Conservation (phyloP, 2,888 invertebrate genomes). For the Alentia gelatinosa region DNA sequence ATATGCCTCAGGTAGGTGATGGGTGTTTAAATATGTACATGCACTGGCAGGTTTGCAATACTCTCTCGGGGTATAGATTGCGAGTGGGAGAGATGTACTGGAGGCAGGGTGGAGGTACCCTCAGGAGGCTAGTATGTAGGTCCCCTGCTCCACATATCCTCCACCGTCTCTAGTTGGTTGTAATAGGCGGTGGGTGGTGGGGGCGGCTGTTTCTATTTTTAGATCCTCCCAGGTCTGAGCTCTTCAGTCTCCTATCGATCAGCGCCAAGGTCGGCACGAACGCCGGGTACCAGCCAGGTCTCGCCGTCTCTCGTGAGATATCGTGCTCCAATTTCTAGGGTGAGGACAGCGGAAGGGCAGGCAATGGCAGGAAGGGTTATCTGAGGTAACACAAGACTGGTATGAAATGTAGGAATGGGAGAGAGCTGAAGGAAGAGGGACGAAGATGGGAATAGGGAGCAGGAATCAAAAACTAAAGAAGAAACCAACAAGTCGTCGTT, state of each 20-base stretch:
- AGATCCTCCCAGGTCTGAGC: background rate
- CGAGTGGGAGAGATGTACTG: no score
- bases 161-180: background rate
- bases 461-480: no score
- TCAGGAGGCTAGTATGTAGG: background rate
- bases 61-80: no score
- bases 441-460: background rate
- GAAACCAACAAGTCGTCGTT: no score
- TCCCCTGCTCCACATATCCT: background rate
- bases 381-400: background rate
- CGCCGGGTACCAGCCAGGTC: background rate
- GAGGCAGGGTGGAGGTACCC: background rate
- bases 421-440: background rate
- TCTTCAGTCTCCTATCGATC: background rate
- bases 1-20: no score
- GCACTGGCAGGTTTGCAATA: no score
- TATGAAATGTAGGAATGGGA: background rate
- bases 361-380: background rate
- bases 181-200: background rate
- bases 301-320: background rate
- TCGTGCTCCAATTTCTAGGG: background rate
- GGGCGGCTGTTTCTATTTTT: background rate
- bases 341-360: background rate
- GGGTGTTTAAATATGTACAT: no score
- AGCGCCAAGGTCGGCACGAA: background rate